A percentile compares a stretch with the other conserved stretches of the same genome.
phyloP scores from a whole-genome alignment of 2,113 vertebrate species.

The Rhinogobius similis region DNA sequence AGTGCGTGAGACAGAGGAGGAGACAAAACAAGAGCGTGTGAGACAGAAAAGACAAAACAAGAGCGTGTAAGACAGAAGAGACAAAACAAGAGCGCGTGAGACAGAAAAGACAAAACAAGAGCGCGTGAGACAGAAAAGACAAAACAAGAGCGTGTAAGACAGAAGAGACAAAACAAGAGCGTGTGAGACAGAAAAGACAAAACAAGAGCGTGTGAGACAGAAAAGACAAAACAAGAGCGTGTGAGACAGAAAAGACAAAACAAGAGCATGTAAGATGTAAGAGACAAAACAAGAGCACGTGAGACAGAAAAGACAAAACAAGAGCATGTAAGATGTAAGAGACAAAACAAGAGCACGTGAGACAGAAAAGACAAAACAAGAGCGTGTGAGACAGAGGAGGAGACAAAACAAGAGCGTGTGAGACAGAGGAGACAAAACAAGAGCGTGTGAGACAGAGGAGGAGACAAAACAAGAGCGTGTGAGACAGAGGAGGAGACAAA shows the following conservation, averaged over 20 bases:
- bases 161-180: neutral
- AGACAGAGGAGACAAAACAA: neutral
- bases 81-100: conserved; percentile 14
- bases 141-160: conserved; percentile 12
- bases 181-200: too few species aligned
- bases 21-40: conserved; percentile 12
- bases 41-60: neutral
- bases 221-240: neutral
- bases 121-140: too few species aligned
- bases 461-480: neutral
- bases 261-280: conserved; percentile 5
- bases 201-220: conserved; percentile 13
- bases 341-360: neutral
- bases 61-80: too few species aligned
- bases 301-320: neutral
- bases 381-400: conserved; percentile 6
- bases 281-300: neutral
- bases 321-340: conserved; percentile 3
- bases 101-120: neutral
- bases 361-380: neutral
- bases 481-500: too few species aligned
- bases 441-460: conserved; percentile 4
- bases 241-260: neutral
- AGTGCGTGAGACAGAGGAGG: too few species aligned
- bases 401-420: neutral